These are phyloP conservation scores for Aphidius colemani DNA, from an alignment of 2,888 invertebrate species.

Conservation along the genomic window DNA sequence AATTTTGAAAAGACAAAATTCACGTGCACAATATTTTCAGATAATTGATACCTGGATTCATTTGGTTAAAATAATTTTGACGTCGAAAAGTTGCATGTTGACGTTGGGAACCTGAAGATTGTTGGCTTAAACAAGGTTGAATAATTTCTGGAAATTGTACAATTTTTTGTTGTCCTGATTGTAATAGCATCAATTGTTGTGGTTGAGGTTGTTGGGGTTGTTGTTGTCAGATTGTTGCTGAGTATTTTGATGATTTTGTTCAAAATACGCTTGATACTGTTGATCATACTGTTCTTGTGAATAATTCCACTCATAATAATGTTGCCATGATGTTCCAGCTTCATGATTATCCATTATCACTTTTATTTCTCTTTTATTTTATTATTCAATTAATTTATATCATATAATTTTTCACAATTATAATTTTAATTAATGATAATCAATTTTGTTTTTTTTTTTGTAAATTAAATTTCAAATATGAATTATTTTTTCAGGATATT, in stretches of 20 bases:
- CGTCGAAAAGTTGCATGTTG: no score
- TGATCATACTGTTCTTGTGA: constrained; percentile 43
- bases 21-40: no score
- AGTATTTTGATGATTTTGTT: constrained; percentile 36
- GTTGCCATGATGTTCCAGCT: constrained; percentile 52
- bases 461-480: background rate
- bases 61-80: no score
- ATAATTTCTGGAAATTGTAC: no score
- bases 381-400: background rate
- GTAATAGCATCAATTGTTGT: background rate
- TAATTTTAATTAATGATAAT: background rate
- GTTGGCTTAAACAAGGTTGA: no score
- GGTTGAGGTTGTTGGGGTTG: constrained; percentile 36
- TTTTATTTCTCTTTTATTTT: constrained; percentile 10
- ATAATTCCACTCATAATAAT: constrained; percentile 50
- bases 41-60: no score
- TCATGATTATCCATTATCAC: constrained; percentile 24
- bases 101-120: no score
- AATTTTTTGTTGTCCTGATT: no score
- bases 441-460: constrained; percentile 8
- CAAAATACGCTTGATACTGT: constrained; percentile 39
- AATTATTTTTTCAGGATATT: no score
- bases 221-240: constrained; percentile 39
- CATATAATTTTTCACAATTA: no score
- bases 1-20: no score